Base-by-base conservation (phyloP, 2,113 vertebrate genomes). In the Mustelus asterias region DNA sequence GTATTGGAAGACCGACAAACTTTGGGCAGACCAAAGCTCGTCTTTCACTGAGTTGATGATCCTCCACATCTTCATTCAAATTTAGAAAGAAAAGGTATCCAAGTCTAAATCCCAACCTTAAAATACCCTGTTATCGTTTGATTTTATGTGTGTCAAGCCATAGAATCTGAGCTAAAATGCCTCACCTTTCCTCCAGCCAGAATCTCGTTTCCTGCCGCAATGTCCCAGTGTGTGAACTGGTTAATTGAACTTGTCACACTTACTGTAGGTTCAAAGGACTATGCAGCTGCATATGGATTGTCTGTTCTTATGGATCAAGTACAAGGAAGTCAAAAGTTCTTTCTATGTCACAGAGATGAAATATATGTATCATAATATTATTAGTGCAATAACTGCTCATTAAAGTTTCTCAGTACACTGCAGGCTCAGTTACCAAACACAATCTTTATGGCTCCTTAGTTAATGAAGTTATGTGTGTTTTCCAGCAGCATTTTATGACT, bases 401-500 rank as follows among this genome's bases (percentile, higher is more conserved):
- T 94, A 70, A 94, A 70, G 29, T 48, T 54, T 48, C 67, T 95
- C 22, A 69, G 54, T 48, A 18, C 24, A 54, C 93, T 48, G 65
- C 37, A 70, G 18, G 20, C 93, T 94, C 93, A 70, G 93, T 94
- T 94, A 94, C 37, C 65, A 48, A 70, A n/a, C 89, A n/a, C 33
- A 37, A 65, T 65, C n/a, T 92, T 92, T 92, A 65, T 65, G 60
- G 65, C 67, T 95, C 67, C 37, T 26, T 72, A 72, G n/a, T 95
- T 95, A 95, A 72, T 95, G 69, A 95, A 44, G 67, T 72, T 72
- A 48, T 95, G 94, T 48, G 37, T 72, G 69, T 72, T 95, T 72
- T 95, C 48, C 65, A 95, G 94, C 67, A 70, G 67, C 37, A 44
- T 44, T 95, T 94, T 70, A 94, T 94, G 65, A 94, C 41, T 69